A percentile compares a stretch with the other conserved stretches of the same genome.
These are phyloP conservation scores for Leucopternis melanops DNA, from an alignment of 2,113 vertebrate genomes.

Conservation along the genomic window DNA sequence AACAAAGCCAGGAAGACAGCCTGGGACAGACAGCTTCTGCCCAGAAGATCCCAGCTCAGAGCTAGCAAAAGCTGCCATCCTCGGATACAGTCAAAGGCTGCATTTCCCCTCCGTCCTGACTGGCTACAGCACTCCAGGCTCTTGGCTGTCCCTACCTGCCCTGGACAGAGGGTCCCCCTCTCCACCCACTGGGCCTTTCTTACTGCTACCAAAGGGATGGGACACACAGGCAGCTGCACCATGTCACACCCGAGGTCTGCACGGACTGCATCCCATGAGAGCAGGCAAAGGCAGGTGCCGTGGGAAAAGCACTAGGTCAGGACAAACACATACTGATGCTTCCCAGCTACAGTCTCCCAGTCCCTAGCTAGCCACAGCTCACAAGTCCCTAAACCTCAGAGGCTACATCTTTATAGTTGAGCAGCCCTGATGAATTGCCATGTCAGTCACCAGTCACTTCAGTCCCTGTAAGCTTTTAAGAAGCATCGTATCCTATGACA, in stretches of 20 bases:
- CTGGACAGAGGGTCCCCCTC: neutral
- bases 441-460: neutral
- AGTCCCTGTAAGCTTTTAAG: neutral
- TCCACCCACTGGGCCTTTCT: neutral
- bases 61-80: neutral
- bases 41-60: neutral
- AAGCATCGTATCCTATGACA: neutral
- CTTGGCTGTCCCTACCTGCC: accelerated
- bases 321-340: neutral
- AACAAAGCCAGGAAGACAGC: neutral
- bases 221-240: neutral
- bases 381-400: neutral
- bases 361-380: neutral
- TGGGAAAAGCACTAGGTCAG: neutral
- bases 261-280: neutral
- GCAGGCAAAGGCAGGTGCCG: neutral
- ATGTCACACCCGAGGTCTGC: neutral
- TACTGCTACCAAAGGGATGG: neutral
- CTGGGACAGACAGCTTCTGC: neutral
- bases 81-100: neutral
- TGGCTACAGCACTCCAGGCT: neutral
- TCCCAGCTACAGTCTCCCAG: neutral
- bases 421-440: neutral
- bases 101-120: neutral
- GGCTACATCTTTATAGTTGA: neutral